Evolutionary conservation across 1,140 invertebrate species (phyloP).

Genomic region (Stratiolaelaps scimitus): DNA sequence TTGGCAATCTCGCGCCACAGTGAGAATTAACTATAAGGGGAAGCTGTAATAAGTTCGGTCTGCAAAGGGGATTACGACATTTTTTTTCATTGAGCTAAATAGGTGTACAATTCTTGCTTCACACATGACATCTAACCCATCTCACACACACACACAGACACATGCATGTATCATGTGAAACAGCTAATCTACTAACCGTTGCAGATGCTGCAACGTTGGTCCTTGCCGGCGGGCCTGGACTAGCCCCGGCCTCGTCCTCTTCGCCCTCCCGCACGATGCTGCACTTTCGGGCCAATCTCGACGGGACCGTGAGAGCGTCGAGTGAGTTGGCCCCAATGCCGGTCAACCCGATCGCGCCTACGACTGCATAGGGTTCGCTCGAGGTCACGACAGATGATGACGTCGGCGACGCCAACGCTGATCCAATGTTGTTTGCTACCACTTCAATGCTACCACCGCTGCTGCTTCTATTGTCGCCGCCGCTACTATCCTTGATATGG

Average conservation of each 20-base stretch:
- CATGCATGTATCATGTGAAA: too few relatives aligned
- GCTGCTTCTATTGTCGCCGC: neutral
- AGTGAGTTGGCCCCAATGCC: constrained; percentile 14
- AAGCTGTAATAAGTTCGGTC: too few relatives aligned
- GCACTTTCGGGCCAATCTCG: constrained; percentile 57
- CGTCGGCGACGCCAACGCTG: neutral
- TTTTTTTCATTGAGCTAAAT: too few relatives aligned
- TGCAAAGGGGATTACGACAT: too few relatives aligned
- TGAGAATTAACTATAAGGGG: too few relatives aligned
- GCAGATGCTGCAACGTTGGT: too few relatives aligned
- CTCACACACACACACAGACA: too few relatives aligned
- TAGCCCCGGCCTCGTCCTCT: constrained; percentile 39
- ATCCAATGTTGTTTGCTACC: constrained; percentile 19
- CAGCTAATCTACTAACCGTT: too few relatives aligned
- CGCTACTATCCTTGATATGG: too few relatives aligned
- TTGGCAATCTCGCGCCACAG: too few relatives aligned
- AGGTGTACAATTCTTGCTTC: too few relatives aligned
- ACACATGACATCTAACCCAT: too few relatives aligned
- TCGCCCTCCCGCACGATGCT: constrained; percentile 71
- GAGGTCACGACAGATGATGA: constrained; percentile 28
- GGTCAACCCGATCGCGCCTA: constrained; percentile 7
- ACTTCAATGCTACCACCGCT: neutral
- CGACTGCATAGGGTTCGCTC: constrained; percentile 39
- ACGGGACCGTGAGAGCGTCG: constrained; percentile 22
- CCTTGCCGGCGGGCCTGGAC: neutral